Evolutionary conservation across 30 jellyfish, hydroid and myxozoan genomes (phyloP).

Genomic region (Mastigias papua): DNA sequence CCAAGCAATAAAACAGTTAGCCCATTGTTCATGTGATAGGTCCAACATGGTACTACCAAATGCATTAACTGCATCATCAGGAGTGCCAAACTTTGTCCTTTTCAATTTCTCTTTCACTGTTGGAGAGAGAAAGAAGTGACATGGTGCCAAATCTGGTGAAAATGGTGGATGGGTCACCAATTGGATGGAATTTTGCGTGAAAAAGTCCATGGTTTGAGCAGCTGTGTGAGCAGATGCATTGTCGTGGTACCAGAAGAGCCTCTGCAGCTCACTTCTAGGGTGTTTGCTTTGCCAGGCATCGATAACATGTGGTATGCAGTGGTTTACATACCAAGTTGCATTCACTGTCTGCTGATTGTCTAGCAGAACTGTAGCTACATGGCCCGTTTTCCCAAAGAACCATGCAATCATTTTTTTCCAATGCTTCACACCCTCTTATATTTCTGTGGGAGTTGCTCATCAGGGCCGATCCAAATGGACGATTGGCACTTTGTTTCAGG

Average conservation of each 20-base stretch:
- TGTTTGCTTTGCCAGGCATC: neutral
- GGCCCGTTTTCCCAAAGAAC: slow-evolving; percentile 30
- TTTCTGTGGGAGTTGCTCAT: too few species aligned
- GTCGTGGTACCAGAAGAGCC: slow-evolving; percentile 3
- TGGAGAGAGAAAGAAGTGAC: slow-evolving; percentile 65
- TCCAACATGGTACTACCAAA: neutral
- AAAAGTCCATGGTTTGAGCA: too few species aligned
- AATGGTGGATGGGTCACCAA: too few species aligned
- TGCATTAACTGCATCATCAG: neutral
- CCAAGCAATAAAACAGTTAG: neutral
- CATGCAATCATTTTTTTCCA: slow-evolving; percentile 40
- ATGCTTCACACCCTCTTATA: slow-evolving; percentile 24
- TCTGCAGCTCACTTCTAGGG: slow-evolving; percentile 20
- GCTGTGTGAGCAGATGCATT: slow-evolving; percentile 1
- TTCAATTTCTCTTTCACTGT: neutral
- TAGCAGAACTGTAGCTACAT: neutral
- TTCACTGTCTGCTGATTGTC: neutral
- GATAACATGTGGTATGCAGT: neutral
- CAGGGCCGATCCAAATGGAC: slow-evolving; percentile 8
- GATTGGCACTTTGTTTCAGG: neutral
- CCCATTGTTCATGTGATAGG: neutral
- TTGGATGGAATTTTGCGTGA: too few species aligned
- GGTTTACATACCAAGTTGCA: neutral
- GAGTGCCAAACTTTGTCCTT: neutral
- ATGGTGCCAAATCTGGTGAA: too few species aligned